Percentiles rank a stretch among this genome's conserved stretches.
Evolutionary conservation across 2,888 invertebrate species (phyloP).

Genomic region (Lordiphosa andalusiaca): DNA sequence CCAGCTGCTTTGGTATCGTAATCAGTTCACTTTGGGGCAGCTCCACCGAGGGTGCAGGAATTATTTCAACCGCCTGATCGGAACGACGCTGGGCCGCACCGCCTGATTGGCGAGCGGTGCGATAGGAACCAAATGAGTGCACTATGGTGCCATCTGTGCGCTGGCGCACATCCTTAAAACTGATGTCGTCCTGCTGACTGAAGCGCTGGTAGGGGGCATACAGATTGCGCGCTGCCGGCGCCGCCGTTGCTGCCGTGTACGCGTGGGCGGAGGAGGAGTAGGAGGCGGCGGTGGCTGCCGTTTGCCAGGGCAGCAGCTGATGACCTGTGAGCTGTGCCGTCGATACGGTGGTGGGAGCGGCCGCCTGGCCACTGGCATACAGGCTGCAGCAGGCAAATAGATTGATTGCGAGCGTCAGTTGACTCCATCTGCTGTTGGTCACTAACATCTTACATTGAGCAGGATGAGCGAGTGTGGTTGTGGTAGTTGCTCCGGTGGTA

Average conservation of each 20-base stretch:
- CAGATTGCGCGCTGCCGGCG: slow-evolving; percentile 77
- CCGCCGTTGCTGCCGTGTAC: slow-evolving; percentile 33
- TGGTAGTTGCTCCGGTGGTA: slow-evolving; percentile 49
- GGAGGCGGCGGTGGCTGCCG: slow-evolving; percentile 24
- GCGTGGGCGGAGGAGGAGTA: slow-evolving; percentile 16
- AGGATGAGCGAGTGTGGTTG: slow-evolving; percentile 41
- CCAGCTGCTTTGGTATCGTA: slow-evolving; percentile 75
- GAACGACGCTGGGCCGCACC: slow-evolving; percentile 66
- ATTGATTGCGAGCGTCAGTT: slow-evolving; percentile 35
- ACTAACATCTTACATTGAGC: slow-evolving; percentile 81
- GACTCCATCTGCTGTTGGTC: slow-evolving; percentile 60
- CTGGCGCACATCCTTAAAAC: slow-evolving; percentile 74
- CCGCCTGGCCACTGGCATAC: slow-evolving; percentile 13
- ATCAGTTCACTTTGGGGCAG: slow-evolving; percentile 67
- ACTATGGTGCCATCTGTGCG: slow-evolving; percentile 76
- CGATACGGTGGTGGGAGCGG: slow-evolving; percentile 46
- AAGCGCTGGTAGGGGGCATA: slow-evolving; percentile 79
- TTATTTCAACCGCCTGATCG: slow-evolving; percentile 63
- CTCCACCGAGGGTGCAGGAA: slow-evolving; percentile 69
- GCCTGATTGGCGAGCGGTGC: slow-evolving; percentile 54
- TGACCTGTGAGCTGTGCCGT: slow-evolving; percentile 52
- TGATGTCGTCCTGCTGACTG: slow-evolving; percentile 77
- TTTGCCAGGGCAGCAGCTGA: slow-evolving; percentile 68
- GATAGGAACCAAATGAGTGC: slow-evolving; percentile 78
- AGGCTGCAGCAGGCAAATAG: slow-evolving; percentile 37